A percentile compares a stretch with the other conserved stretches of the same genome.
Conservation (phyloP, 2,113 vertebrate species). For the Neodontobutis hainanensis region DNA sequence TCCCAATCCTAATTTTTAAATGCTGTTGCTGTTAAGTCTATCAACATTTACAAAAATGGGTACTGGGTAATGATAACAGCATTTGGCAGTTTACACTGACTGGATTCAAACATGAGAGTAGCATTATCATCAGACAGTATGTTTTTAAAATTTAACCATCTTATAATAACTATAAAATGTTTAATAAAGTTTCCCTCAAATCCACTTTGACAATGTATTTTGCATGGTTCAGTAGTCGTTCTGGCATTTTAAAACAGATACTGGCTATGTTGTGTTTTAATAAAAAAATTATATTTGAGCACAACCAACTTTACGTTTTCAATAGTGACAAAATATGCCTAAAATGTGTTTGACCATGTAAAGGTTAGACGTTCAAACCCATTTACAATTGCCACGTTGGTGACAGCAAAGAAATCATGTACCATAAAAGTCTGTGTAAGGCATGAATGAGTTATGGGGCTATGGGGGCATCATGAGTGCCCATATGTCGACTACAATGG, state of each 20-base stretch:
- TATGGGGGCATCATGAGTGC: too few relatives aligned
- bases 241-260: background rate
- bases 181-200: background rate
- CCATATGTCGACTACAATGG: background rate
- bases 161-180: too few relatives aligned
- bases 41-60: background rate
- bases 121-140: conserved; percentile 3
- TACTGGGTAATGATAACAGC: background rate
- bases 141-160: too few relatives aligned
- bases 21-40: background rate
- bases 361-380: too few relatives aligned
- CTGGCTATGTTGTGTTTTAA: background rate
- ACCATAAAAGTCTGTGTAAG: conserved; percentile 13
- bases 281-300: conserved; percentile 18
- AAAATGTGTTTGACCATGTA: background rate
- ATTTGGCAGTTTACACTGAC: background rate
- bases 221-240: background rate
- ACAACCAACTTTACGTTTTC: background rate
- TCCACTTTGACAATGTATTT: background rate
- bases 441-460: background rate
- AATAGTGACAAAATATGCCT: background rate
- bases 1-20: conserved; percentile 17
- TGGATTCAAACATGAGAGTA: background rate
- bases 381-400: too few relatives aligned
- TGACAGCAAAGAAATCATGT: background rate